Conservation (phyloP, 1,140 invertebrate genomes). For the Monochamus saltuarius region DNA sequence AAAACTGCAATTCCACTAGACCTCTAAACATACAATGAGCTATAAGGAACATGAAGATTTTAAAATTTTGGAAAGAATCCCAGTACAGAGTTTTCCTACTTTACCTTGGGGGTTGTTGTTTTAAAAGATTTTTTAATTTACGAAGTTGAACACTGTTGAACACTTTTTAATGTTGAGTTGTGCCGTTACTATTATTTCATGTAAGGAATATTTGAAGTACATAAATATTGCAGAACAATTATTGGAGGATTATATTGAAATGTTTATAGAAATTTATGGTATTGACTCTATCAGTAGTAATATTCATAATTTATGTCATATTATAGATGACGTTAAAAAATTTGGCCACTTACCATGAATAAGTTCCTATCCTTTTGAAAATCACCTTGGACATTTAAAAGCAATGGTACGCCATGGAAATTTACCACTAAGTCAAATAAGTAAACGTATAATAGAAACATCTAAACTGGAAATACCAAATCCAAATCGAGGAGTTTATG, state of each 20-base stretch:
- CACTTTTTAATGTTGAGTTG: constrained; percentile 13
- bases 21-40: background rate
- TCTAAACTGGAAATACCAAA: background rate
- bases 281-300: constrained; percentile 8
- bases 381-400: constrained; percentile 19
- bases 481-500: background rate
- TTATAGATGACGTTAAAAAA: constrained; percentile 6
- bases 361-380: constrained; percentile 10
- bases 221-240: constrained; percentile 6
- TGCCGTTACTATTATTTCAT: constrained; percentile 8
- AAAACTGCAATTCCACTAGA: background rate
- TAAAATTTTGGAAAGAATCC: constrained; percentile 4
- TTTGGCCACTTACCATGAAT: constrained; percentile 12
- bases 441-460: constrained; percentile 1
- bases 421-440: constrained; percentile 11
- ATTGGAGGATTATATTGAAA: constrained; percentile 7
- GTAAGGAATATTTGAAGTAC: constrained; percentile 4
- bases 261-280: constrained; percentile 14
- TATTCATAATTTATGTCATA: constrained; percentile 18
- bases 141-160: constrained; percentile 10
- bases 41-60: background rate
- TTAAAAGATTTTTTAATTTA: constrained; percentile 4
- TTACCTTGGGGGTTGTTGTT: constrained; percentile 2
- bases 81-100: constrained; percentile 7
- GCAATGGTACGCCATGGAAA: constrained; percentile 8